These are phyloP conservation scores for Melanostoma mellinum DNA, from an alignment of 2,888 invertebrate species.

Conservation along the genomic window DNA sequence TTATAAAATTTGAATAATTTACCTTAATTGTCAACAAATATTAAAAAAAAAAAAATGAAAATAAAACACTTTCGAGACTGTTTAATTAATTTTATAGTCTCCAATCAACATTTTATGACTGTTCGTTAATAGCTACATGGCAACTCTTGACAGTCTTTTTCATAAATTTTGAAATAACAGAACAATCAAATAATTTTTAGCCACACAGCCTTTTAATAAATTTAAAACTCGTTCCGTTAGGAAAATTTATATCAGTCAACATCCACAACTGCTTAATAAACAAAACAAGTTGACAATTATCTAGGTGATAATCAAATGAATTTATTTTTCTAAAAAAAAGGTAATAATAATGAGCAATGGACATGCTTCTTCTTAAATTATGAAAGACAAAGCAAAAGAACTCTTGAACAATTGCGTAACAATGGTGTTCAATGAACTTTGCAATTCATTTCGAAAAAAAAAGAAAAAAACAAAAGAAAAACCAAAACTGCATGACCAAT, in stretches of 20 bases:
- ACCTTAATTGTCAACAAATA: too few relatives aligned
- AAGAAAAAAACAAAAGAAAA: conserved; percentile 11
- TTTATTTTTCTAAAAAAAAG: conserved; percentile 7
- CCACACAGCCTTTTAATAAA: conserved; percentile 13
- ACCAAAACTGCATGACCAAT: conserved; percentile 33
- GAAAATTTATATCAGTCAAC: conserved; percentile 31
- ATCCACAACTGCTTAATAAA: conserved; percentile 8
- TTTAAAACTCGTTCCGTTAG: conserved; percentile 29
- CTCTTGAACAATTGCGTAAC: conserved; percentile 41
- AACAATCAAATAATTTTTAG: conserved; percentile 16
- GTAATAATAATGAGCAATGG: not conserved
- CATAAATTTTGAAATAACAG: not conserved
- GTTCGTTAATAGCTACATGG: conserved; percentile 13
- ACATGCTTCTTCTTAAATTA: not conserved
- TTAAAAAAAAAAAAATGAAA: too few relatives aligned
- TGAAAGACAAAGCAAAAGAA: not conserved
- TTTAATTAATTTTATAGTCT: not conserved
- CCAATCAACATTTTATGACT: conserved; percentile 9
- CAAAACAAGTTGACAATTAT: conserved; percentile 34
- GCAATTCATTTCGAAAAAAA: conserved; percentile 21
- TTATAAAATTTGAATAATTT: too few relatives aligned
- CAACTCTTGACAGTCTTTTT: conserved; percentile 2
- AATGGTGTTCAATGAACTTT: conserved; percentile 68
- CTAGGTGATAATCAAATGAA: conserved; percentile 12
- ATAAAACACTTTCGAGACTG: not conserved